Evolutionary conservation across 2,113 vertebrate species (phyloP).

Genomic region (Turdus rufiventris): DNA sequence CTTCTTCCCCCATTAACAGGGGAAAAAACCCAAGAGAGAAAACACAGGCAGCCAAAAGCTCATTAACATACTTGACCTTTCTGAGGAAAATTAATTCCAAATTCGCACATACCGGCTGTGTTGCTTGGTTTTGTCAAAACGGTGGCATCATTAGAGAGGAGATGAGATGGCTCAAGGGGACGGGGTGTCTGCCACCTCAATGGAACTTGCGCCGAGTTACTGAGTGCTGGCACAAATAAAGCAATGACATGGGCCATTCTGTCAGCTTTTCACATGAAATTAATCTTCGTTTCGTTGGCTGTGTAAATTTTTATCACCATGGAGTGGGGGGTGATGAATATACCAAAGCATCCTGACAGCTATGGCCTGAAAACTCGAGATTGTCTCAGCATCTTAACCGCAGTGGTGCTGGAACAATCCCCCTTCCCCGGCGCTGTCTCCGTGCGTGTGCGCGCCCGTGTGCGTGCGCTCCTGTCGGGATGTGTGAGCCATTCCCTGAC

Average conservation of each 20-base stretch:
- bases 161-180: conserved; percentile 74
- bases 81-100: conserved; percentile 78
- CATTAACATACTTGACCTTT: conserved; percentile 78
- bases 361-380: conserved; percentile 56
- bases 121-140: conserved; percentile 76
- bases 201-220: conserved; percentile 66
- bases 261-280: conserved; percentile 78
- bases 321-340: conserved; percentile 52
- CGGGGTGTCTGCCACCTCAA: conserved; percentile 75
- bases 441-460: background rate
- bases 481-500: background rate
- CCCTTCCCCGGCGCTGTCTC: background rate
- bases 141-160: conserved; percentile 75
- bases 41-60: conserved; percentile 56
- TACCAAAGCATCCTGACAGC: conserved; percentile 70
- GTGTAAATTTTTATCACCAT: conserved; percentile 72
- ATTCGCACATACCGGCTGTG: conserved; percentile 75
- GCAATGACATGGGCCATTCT: conserved; percentile 73
- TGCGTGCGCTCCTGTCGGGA: background rate
- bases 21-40: background rate
- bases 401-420: conserved; percentile 37
- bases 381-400: conserved; percentile 56
- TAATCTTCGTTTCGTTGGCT: conserved; percentile 70
- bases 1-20: background rate
- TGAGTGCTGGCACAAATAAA: conserved; percentile 70